Evolutionary conservation across 2,797 vertebrate species (phyloP).

Genomic region (Anabas testudineus): DNA sequence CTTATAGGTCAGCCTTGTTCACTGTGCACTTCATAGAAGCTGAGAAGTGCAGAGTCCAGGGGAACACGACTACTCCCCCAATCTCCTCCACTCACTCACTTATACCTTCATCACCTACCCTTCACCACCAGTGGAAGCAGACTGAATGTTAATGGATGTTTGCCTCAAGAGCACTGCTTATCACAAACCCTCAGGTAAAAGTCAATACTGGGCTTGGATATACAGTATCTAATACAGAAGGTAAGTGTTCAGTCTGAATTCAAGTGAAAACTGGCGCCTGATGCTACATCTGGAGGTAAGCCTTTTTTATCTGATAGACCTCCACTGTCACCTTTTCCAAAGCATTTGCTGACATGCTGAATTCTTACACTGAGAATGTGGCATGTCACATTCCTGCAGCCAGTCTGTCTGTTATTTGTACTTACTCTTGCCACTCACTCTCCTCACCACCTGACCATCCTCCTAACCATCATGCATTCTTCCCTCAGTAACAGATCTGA

Average conservation of each 20-base stretch:
- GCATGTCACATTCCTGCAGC: conserved; percentile 79
- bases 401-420: conserved; percentile 62
- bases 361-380: conserved; percentile 74
- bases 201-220: conserved; percentile 58
- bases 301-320: conserved; percentile 68
- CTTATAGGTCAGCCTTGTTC: conserved; percentile 62
- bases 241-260: conserved; percentile 79
- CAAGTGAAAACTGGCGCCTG: conserved; percentile 42
- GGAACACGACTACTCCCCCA: conserved; percentile 62
- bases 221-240: conserved; percentile 63
- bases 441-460: conserved; percentile 77
- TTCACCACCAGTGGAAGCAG: conserved; percentile 78
- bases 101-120: conserved; percentile 81
- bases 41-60: conserved; percentile 60
- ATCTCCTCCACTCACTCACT: conserved; percentile 79
- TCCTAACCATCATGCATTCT: conserved; percentile 68
- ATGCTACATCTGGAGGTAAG: conserved; percentile 73
- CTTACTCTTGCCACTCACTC: conserved; percentile 72
- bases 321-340: conserved; percentile 71
- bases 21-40: conserved; percentile 58
- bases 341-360: conserved; percentile 72
- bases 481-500: conserved; percentile 51
- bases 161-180: conserved; percentile 81
- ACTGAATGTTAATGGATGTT: conserved; percentile 79
- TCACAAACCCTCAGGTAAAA: conserved; percentile 82